Conservation (phyloP, 1,140 invertebrate species). For the Danaus melanippus region DNA sequence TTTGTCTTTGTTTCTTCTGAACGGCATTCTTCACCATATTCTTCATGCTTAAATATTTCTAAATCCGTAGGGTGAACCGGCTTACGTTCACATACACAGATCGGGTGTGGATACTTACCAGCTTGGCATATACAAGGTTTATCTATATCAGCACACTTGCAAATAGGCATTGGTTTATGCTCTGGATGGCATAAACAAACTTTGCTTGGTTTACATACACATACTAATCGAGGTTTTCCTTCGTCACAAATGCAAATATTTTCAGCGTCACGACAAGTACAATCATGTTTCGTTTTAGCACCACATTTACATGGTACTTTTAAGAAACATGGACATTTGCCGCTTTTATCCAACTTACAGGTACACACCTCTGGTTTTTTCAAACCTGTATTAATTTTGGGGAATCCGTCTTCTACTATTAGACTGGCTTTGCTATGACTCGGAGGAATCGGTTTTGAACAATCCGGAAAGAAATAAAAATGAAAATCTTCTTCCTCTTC, state of each 20-base stretch:
- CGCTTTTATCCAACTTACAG: slow-evolving; percentile 42
- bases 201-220: slow-evolving; percentile 36
- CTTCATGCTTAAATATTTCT: slow-evolving; percentile 14
- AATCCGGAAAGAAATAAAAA: slow-evolving; percentile 63
- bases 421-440: slow-evolving; percentile 42
- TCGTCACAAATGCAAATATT: slow-evolving; percentile 50
- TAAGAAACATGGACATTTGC: slow-evolving; percentile 42
- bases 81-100: slow-evolving; percentile 46
- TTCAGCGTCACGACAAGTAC: slow-evolving; percentile 35
- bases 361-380: slow-evolving; percentile 29
- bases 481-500: slow-evolving; percentile 58
- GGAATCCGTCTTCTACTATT: slow-evolving; percentile 49
- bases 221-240: slow-evolving; percentile 27
- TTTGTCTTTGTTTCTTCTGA: slow-evolving; percentile 12
- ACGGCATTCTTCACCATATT: slow-evolving; percentile 11
- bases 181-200: slow-evolving; percentile 47
- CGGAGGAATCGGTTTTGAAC: slow-evolving; percentile 32
- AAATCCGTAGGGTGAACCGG: slow-evolving; percentile 20
- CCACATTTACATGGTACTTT: slow-evolving; percentile 51
- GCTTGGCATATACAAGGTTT: slow-evolving; percentile 47
- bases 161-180: slow-evolving; percentile 31
- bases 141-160: slow-evolving; percentile 40
- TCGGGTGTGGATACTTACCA: slow-evolving; percentile 38
- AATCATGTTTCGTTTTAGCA: slow-evolving; percentile 34
- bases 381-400: slow-evolving; percentile 41